These are phyloP conservation scores for Orchestes rusci DNA, from an alignment of 2,888 invertebrate genomes.

Conservation along the genomic window DNA sequence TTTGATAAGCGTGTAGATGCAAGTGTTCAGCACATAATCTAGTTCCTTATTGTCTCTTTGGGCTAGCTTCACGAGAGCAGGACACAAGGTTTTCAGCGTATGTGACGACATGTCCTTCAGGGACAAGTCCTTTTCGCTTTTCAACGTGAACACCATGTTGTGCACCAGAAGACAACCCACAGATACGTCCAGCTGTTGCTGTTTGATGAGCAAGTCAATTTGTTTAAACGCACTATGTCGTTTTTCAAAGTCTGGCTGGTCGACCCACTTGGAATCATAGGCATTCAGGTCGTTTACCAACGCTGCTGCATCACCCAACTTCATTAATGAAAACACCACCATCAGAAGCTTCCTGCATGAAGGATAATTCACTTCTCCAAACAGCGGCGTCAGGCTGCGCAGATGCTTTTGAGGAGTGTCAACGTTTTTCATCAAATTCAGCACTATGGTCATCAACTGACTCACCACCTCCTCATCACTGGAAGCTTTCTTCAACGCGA, in stretches of 20 bases:
- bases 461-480: conserved; percentile 62
- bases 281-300: conserved; percentile 71
- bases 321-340: conserved; percentile 54
- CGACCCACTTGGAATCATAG: conserved; percentile 81
- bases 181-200: conserved; percentile 50
- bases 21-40: conserved; percentile 63
- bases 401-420: conserved; percentile 58
- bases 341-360: conserved; percentile 64
- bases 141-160: conserved; percentile 74
- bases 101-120: conserved; percentile 70
- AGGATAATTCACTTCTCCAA: conserved; percentile 58
- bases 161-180: conserved; percentile 68
- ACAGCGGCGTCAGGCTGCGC: conserved; percentile 62
- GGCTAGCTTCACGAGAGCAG: conserved; percentile 54
- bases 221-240: conserved; percentile 71
- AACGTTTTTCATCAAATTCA: conserved; percentile 67
- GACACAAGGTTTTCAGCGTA: conserved; percentile 63
- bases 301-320: conserved; percentile 45
- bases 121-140: conserved; percentile 75
- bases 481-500: conserved; percentile 57
- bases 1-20: conserved; percentile 65
- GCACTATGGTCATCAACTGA: conserved; percentile 63
- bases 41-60: conserved; percentile 49
- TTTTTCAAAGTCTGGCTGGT: conserved; percentile 85
- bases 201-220: conserved; percentile 49